A percentile compares a stretch with the other conserved stretches of the same genome.
Conservation (phyloP, 2,888 invertebrate species). For the Machimus atricapillus region DNA sequence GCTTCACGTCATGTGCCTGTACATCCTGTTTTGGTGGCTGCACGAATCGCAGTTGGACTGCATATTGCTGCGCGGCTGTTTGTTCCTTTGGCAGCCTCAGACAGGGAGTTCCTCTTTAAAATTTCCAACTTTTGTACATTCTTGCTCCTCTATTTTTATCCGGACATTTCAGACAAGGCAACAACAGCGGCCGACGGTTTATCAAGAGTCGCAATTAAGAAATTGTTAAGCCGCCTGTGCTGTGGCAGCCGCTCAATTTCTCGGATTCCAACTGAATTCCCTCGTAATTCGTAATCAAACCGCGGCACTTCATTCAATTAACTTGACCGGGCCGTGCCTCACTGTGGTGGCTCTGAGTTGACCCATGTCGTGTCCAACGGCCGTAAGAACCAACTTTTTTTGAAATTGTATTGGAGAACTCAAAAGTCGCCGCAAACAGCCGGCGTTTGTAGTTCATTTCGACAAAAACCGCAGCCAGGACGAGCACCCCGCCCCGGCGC, state of each 20-base stretch:
- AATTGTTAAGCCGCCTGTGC: not conserved
- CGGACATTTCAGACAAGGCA: not conserved
- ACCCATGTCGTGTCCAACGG: not conserved
- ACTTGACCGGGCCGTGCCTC: not conserved
- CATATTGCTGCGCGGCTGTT: not conserved
- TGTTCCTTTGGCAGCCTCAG: not conserved
- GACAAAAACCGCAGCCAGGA: not conserved
- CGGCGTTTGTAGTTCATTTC: not conserved
- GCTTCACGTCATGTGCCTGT: constrained; percentile 11
- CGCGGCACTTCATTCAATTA: constrained; percentile 17
- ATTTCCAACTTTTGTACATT: not conserved
- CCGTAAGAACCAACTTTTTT: not conserved
- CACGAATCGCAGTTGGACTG: not conserved
- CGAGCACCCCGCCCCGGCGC: not conserved
- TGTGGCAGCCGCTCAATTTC: not conserved
- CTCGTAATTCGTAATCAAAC: not conserved
- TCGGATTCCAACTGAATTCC: not conserved
- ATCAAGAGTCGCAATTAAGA: not conserved
- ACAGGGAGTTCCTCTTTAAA: constrained; percentile 20
- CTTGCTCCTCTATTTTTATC: not conserved
- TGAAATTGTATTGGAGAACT: not conserved
- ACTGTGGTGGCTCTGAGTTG: not conserved
- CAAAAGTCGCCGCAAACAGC: not conserved
- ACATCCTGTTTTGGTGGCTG: constrained; percentile 4
- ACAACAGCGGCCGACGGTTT: not conserved